phyloP scores from a whole-genome alignment of 1,140 invertebrate species.

The Oscheius sp. region DNA sequence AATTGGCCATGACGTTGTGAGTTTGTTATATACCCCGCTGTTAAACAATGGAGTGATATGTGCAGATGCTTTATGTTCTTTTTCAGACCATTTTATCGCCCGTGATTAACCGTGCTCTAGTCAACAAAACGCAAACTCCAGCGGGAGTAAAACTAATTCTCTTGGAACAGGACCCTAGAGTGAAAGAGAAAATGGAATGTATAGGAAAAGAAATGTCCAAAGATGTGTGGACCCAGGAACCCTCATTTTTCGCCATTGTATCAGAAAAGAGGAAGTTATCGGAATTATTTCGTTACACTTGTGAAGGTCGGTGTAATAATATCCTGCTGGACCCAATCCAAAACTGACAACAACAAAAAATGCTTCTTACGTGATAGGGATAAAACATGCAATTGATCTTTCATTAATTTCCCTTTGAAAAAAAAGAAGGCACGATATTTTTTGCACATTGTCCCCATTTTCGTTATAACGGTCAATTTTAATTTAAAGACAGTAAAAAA shows the following conservation, averaged over 20 bases:
- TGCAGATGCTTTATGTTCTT: too few species aligned
- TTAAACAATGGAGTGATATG: too few species aligned
- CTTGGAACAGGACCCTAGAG: not conserved
- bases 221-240: not conserved
- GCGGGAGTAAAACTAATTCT: not conserved
- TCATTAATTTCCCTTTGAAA: too few species aligned
- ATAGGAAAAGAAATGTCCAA: not conserved
- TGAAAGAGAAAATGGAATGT: not conserved
- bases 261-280: not conserved
- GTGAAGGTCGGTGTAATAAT: conserved; percentile 10
- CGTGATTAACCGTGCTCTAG: not conserved
- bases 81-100: conserved; percentile 25
- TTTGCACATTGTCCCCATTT: too few species aligned
- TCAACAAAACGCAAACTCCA: not conserved
- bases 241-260: not conserved
- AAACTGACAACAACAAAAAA: too few species aligned
- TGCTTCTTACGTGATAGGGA: too few species aligned
- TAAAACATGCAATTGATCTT: too few species aligned
- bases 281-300: not conserved
- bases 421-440: too few species aligned
- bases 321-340: too few species aligned
- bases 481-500: too few species aligned
- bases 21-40: not conserved
- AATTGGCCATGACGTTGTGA: conserved; percentile 64
- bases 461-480: too few species aligned